These are phyloP conservation scores for Pissodes strobi DNA, from an alignment of 1,140 invertebrate species.

Conservation along the genomic window DNA sequence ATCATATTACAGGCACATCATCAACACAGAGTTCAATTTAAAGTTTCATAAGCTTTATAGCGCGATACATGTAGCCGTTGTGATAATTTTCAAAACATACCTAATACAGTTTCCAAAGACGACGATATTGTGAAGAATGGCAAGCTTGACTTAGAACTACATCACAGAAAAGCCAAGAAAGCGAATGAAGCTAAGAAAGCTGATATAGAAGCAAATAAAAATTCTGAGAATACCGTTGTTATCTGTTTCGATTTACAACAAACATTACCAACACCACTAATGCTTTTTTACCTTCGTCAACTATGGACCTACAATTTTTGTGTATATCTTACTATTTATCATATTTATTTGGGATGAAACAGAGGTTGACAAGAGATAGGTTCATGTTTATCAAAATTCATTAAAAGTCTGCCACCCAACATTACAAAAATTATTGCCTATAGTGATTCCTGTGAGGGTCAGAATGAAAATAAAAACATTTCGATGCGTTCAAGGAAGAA, in stretches of 20 bases:
- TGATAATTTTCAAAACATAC: constrained; percentile 4
- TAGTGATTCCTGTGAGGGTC: too few species aligned
- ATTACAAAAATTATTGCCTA: constrained; percentile 6
- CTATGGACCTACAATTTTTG: constrained; percentile 8
- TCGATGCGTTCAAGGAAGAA: too few species aligned
- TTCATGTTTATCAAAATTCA: constrained; percentile 10
- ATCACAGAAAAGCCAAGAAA: constrained; percentile 1
- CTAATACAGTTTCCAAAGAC: neutral
- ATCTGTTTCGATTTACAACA: constrained; percentile 15
- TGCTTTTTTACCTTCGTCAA: constrained; percentile 1
- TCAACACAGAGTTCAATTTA: too few species aligned
- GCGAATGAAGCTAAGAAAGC: neutral
- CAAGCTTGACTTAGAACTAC: neutral
- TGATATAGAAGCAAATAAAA: constrained; percentile 4
- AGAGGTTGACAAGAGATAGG: constrained; percentile 8
- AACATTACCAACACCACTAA: constrained; percentile 3
- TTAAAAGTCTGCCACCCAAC: neutral
- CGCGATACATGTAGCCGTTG: constrained; percentile 3
- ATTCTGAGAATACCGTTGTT: constrained; percentile 2
- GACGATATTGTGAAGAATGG: neutral
- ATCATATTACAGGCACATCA: too few species aligned
- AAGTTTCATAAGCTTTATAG: too few species aligned
- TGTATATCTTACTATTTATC: neutral
- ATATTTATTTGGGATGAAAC: neutral
- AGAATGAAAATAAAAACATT: too few species aligned